Evolutionary conservation across 2,797 vertebrate species (phyloP).

Genomic region (Notoglanidium macrostoma): DNA sequence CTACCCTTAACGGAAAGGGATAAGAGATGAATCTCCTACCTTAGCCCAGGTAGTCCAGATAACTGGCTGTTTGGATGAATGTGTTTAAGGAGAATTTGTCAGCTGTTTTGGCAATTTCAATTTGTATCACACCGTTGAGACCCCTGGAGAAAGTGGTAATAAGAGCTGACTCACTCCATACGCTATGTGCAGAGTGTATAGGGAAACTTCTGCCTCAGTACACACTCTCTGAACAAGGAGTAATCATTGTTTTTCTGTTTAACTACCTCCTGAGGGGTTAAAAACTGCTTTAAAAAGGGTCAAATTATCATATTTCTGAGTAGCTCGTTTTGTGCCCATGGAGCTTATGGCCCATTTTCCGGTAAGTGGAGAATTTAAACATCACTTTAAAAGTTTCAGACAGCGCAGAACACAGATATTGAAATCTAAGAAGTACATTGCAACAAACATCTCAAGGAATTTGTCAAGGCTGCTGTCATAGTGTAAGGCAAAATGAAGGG

Average conservation of each 20-base stretch:
- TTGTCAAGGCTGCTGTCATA: neutral
- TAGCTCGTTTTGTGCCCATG: neutral
- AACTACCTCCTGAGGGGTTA: neutral
- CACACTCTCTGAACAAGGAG: neutral
- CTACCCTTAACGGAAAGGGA: neutral
- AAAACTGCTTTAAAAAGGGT: neutral
- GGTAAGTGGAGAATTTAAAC: neutral
- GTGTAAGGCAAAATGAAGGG: neutral
- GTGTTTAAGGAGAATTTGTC: neutral
- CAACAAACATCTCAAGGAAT: neutral
- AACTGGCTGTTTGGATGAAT: neutral
- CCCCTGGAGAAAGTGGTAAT: neutral
- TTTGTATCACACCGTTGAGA: neutral
- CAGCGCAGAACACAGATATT: neutral
- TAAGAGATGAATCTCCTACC: neutral
- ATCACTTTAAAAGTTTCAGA: neutral
- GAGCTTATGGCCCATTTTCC: neutral
- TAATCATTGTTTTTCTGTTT: neutral
- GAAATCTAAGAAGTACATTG: neutral
- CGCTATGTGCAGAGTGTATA: neutral
- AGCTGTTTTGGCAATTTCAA: neutral
- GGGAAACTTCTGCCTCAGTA: neutral
- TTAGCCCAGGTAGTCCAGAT: neutral
- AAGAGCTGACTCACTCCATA: neutral
- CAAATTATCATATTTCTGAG: neutral